Evolutionary conservation across 1,140 invertebrate species (phyloP).

Genomic region (Cyclina sinensis): DNA sequence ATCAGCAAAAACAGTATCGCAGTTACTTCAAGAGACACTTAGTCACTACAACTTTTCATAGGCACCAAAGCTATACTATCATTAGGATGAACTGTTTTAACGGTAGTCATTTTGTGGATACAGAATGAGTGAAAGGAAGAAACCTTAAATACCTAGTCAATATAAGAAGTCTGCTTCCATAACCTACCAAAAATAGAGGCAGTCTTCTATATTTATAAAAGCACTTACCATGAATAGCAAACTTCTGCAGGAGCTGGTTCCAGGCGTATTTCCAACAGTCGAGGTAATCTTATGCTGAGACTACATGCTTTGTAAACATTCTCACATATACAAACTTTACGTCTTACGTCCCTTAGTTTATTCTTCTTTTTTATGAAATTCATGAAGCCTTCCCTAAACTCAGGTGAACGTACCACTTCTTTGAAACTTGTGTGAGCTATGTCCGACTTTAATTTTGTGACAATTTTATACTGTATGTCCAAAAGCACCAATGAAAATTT

Average conservation of each 20-base stretch:
- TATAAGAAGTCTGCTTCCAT: too few relatives aligned
- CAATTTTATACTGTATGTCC: neutral
- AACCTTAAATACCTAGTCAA: too few relatives aligned
- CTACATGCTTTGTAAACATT: neutral
- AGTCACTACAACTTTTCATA: too few relatives aligned
- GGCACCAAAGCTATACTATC: too few relatives aligned
- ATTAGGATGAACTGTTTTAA: too few relatives aligned
- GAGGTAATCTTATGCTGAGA: neutral
- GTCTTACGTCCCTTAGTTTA: conserved; percentile 12
- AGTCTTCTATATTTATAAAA: too few relatives aligned
- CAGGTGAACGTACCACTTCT: neutral
- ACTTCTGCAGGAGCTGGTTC: conserved; percentile 6
- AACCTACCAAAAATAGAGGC: too few relatives aligned
- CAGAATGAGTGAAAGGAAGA: too few relatives aligned
- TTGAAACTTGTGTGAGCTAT: conserved; percentile 43
- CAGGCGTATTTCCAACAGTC: conserved; percentile 15
- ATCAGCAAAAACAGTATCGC: too few relatives aligned
- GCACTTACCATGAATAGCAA: conserved; percentile 57
- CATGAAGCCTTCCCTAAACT: conserved; percentile 50
- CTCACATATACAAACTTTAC: conserved; percentile 11
- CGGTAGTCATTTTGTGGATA: too few relatives aligned
- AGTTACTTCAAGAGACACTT: too few relatives aligned
- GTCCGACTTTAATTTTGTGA: conserved; percentile 25
- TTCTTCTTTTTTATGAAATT: conserved; percentile 10
- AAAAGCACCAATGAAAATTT: conserved; percentile 24